These are phyloP conservation scores for Gadus macrocephalus DNA, from an alignment of 2,113 vertebrate genomes.

Conservation along the genomic window DNA sequence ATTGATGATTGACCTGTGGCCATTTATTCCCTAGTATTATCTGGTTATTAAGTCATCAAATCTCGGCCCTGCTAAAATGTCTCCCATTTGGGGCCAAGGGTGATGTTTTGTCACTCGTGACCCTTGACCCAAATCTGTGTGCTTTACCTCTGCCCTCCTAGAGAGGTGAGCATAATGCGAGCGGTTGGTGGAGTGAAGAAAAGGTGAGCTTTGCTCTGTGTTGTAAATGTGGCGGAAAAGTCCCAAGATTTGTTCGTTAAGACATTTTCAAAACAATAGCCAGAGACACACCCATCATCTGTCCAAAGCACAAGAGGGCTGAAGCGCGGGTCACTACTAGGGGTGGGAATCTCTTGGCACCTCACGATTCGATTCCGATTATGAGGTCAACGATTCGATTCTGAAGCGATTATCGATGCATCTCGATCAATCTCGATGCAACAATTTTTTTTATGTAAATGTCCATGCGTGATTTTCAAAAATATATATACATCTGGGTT, in stretches of 20 bases:
- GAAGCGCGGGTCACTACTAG: neutral
- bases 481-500: too few species aligned
- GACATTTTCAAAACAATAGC: neutral
- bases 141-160: constrained; percentile 17
- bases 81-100: neutral
- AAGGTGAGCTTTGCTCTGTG: constrained; percentile 8
- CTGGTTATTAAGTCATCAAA: neutral
- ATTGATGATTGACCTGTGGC: constrained; percentile 18
- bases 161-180: constrained; percentile 10
- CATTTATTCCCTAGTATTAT: neutral
- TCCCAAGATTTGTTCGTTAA: constrained; percentile 1
- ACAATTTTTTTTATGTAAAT: too few species aligned
- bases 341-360: too few species aligned
- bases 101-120: constrained; percentile 15
- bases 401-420: too few species aligned
- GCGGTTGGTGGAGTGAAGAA: constrained; percentile 3
- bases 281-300: constrained; percentile 9
- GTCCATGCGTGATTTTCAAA: too few species aligned
- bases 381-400: too few species aligned
- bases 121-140: constrained; percentile 24
- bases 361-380: too few species aligned
- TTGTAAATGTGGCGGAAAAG: constrained; percentile 1
- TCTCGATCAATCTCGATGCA: too few species aligned
- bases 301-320: neutral
- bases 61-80: neutral